Conservation (phyloP, 2,888 invertebrate genomes). For the Ormia ochracea region DNA sequence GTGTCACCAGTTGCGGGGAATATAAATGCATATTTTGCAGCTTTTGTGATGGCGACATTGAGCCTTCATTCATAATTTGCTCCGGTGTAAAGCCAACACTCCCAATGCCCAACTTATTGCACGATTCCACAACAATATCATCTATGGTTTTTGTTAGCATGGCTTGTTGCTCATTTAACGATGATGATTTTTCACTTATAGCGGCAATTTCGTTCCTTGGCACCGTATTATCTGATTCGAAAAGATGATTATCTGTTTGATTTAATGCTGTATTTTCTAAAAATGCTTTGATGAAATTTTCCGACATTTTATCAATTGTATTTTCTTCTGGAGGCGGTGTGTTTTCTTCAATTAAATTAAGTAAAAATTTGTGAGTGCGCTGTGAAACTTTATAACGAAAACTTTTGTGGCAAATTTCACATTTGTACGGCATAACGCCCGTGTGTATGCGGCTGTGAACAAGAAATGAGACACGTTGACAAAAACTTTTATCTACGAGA, state of each 20-base stretch:
- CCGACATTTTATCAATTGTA: conserved; percentile 67
- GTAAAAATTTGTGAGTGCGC: conserved; percentile 86
- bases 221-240: conserved; percentile 76
- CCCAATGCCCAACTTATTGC: conserved; percentile 74
- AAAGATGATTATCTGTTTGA: conserved; percentile 10
- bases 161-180: conserved; percentile 68
- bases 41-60: conserved; percentile 82
- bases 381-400: conserved; percentile 92
- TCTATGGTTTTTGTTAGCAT: conserved; percentile 73
- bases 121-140: conserved; percentile 76
- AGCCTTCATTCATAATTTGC: conserved; percentile 71
- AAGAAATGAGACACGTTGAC: conserved; percentile 90
- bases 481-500: conserved; percentile 86
- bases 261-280: conserved; percentile 64
- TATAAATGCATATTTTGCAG: conserved; percentile 82
- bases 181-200: conserved; percentile 50
- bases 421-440: conserved; percentile 91
- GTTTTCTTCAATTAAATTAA: conserved; percentile 13
- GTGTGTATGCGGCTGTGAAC: conserved; percentile 89
- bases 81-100: conserved; percentile 64
- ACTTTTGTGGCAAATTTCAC: conserved; percentile 86
- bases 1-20: conserved; percentile 69
- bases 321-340: background rate
- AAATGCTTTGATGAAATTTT: conserved; percentile 71
- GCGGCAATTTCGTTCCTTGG: conserved; percentile 74